These are phyloP conservation scores for Rhaphigaster nebulosa DNA, from an alignment of 2,888 invertebrate genomes.

Conservation along the genomic window DNA sequence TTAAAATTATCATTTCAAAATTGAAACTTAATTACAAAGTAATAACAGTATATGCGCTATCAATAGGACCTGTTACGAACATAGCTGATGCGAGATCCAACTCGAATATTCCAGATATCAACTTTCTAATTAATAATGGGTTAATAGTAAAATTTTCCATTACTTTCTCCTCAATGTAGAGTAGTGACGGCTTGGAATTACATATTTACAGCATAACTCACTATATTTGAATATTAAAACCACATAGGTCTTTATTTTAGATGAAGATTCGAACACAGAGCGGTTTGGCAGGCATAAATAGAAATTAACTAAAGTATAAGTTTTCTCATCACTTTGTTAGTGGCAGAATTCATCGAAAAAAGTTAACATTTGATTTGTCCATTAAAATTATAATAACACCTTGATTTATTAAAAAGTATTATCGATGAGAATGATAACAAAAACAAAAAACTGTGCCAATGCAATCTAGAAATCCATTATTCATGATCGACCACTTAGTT, in stretches of 20 bases:
- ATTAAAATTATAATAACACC: too few species aligned
- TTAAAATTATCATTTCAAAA: not conserved
- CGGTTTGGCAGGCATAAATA: too few species aligned
- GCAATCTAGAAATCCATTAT: too few species aligned
- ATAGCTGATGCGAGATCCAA: not conserved
- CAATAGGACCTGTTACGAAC: not conserved
- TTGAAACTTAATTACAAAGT: not conserved
- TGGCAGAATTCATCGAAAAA: too few species aligned
- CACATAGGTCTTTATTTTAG: not conserved
- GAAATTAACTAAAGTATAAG: too few species aligned
- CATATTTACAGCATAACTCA: not conserved
- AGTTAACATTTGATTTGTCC: too few species aligned
- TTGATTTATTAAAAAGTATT: too few species aligned
- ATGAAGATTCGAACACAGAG: not conserved
- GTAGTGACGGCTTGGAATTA: not conserved
- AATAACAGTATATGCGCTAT: not conserved
- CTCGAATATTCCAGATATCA: not conserved
- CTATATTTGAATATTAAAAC: not conserved
- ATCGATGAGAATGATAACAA: too few species aligned
- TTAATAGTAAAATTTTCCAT: not conserved
- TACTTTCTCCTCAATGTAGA: not conserved
- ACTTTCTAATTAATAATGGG: not conserved
- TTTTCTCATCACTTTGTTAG: too few species aligned
- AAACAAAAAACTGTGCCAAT: too few species aligned
- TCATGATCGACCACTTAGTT: too few species aligned